A percentile compares a stretch with the other conserved stretches of the same genome.
Conservation (phyloP, 1,140 invertebrate species). For the Drosophila grimshawi region DNA sequence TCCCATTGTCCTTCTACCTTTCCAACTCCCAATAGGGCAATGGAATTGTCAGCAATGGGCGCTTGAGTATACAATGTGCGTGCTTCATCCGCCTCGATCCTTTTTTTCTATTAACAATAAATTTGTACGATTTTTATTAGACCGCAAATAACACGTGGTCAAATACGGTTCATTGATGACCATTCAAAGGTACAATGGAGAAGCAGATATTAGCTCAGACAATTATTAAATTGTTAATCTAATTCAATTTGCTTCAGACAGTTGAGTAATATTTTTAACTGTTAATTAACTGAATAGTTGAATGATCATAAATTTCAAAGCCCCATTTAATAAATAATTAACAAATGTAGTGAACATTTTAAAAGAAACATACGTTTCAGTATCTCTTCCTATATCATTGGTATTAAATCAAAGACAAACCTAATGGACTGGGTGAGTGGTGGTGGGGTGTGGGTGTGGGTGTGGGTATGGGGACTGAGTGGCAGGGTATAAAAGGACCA, state of each 20-base stretch:
- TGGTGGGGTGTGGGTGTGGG: not conserved
- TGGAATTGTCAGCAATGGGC: constrained; percentile 26
- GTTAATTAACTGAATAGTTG: no score
- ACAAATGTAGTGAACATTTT: constrained; percentile 19
- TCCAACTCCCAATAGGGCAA: not conserved
- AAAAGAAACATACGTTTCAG: constrained; percentile 14
- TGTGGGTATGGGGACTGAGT: no score
- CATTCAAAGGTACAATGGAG: not conserved
- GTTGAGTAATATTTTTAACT: no score
- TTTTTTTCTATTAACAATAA: constrained; percentile 82
- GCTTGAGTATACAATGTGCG: constrained; percentile 54
- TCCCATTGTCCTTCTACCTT: not conserved
- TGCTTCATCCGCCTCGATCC: constrained; percentile 63
- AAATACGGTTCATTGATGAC: constrained; percentile 28
- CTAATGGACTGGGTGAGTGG: not conserved
- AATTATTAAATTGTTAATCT: no score
- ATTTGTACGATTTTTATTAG: constrained; percentile 72
- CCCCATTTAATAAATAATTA: constrained; percentile 41
- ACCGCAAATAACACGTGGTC: constrained; percentile 43
- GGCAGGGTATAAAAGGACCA: constrained; percentile 10
- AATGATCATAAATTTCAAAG: no score
- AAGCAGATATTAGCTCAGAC: no score
- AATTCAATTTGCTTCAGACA: no score
- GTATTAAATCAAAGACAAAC: constrained; percentile 36
- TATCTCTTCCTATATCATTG: constrained; percentile 46